Conservation (phyloP, 1,140 invertebrate genomes). For the Listronotus bonariensis region DNA sequence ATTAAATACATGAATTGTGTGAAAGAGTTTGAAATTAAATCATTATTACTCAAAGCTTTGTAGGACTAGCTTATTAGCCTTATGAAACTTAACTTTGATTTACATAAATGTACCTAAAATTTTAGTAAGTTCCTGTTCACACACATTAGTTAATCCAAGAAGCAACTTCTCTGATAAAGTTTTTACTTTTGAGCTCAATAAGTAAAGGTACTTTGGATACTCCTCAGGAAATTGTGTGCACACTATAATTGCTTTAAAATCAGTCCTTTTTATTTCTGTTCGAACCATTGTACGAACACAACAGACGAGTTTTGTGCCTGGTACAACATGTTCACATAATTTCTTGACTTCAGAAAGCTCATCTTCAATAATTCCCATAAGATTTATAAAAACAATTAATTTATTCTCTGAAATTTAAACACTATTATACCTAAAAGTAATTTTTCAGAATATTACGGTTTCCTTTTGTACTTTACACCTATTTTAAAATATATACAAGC, state of each 20-base stretch:
- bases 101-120: conserved; percentile 54
- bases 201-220: conserved; percentile 65
- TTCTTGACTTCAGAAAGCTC: conserved; percentile 68
- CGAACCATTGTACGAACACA: conserved; percentile 69
- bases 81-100: not conserved
- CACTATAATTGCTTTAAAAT: conserved; percentile 66
- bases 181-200: conserved; percentile 76
- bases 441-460: too few relatives aligned
- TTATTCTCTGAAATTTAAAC: too few relatives aligned
- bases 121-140: conserved; percentile 70
- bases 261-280: conserved; percentile 68
- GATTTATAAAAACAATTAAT: conserved; percentile 3
- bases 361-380: conserved; percentile 68
- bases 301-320: conserved; percentile 67
- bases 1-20: not conserved
- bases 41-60: not conserved
- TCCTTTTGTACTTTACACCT: too few relatives aligned
- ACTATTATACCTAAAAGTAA: too few relatives aligned
- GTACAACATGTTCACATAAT: conserved; percentile 65
- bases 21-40: too few relatives aligned
- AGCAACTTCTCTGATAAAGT: conserved; percentile 69
- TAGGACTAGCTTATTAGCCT: too few relatives aligned
- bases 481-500: too few relatives aligned
- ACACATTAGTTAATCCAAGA: conserved; percentile 65
- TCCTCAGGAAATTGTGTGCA: conserved; percentile 70